Percentiles rank a stretch among this genome's conserved stretches.
phyloP scores from a whole-genome alignment of 2,797 vertebrate genomes.

The Falco biarmicus region DNA sequence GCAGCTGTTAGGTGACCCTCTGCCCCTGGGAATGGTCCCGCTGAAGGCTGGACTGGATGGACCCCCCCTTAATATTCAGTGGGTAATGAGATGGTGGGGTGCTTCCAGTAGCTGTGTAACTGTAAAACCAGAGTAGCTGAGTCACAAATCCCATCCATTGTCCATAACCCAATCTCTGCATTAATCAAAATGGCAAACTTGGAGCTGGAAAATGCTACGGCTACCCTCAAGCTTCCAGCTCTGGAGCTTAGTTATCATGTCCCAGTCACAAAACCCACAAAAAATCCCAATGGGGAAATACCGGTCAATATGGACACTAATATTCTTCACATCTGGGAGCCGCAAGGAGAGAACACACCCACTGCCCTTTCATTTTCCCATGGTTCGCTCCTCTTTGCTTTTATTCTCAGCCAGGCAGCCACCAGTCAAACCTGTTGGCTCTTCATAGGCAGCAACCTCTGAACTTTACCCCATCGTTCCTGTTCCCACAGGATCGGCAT shows the following conservation, averaged over 20 bases:
- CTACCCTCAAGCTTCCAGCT: background rate
- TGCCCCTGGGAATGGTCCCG: background rate
- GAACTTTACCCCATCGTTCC: background rate
- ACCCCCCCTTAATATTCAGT: background rate
- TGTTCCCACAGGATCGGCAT: slow-evolving; percentile 86
- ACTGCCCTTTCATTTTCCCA: background rate
- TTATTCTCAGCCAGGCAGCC: background rate
- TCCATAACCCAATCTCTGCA: background rate
- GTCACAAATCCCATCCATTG: background rate
- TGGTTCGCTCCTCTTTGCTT: background rate
- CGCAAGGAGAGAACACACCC: background rate
- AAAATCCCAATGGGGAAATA: background rate
- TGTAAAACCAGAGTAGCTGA: background rate
- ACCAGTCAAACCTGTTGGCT: background rate
- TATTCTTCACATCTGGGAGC: background rate
- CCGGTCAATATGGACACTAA: background rate
- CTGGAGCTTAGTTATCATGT: background rate
- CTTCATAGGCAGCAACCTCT: background rate
- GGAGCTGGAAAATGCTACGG: background rate
- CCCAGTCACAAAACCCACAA: background rate
- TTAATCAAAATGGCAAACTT: background rate
- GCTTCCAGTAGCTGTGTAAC: background rate
- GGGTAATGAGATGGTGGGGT: background rate
- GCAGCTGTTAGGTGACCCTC: background rate
- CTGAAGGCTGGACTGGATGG: background rate